Conservation (phyloP, 1,140 invertebrate species). For the Saccostrea cuccullata region DNA sequence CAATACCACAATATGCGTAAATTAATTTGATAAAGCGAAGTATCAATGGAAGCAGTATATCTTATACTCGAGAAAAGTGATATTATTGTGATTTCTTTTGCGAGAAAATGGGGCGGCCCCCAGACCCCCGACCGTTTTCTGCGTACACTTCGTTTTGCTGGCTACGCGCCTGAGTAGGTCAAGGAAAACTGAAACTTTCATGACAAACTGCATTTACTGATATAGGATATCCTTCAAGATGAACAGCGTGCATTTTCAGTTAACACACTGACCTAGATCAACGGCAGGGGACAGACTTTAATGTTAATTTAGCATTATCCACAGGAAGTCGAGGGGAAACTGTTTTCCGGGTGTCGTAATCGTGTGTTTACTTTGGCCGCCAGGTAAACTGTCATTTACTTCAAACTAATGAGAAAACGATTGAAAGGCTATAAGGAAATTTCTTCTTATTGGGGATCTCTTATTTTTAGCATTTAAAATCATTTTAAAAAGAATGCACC, state of each 20-base stretch:
- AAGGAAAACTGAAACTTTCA: background rate
- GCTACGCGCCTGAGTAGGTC: too few relatives aligned
- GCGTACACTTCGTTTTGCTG: too few relatives aligned
- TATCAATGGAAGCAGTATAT: too few relatives aligned
- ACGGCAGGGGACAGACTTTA: background rate
- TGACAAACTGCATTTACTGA: background rate
- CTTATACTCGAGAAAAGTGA: too few relatives aligned
- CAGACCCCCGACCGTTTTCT: too few relatives aligned
- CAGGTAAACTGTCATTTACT: slow-evolving; percentile 20
- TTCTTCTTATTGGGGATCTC: background rate
- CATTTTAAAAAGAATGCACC: slow-evolving; percentile 8
- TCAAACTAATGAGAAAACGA: slow-evolving; percentile 5
- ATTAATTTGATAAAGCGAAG: too few relatives aligned
- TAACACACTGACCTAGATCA: background rate
- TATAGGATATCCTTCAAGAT: background rate
- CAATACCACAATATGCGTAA: too few relatives aligned
- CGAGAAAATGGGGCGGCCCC: too few relatives aligned
- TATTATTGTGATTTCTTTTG: too few relatives aligned
- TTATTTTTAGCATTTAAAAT: slow-evolving; percentile 29
- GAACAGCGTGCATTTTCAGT: background rate
- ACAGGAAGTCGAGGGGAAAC: slow-evolving; percentile 26
- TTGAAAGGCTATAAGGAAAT: background rate
- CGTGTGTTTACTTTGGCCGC: background rate
- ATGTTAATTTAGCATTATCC: slow-evolving; percentile 8
- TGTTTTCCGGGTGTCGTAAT: slow-evolving; percentile 32